Conservation (phyloP, 2,113 vertebrate genomes). For the Phyllostomus hastatus region DNA sequence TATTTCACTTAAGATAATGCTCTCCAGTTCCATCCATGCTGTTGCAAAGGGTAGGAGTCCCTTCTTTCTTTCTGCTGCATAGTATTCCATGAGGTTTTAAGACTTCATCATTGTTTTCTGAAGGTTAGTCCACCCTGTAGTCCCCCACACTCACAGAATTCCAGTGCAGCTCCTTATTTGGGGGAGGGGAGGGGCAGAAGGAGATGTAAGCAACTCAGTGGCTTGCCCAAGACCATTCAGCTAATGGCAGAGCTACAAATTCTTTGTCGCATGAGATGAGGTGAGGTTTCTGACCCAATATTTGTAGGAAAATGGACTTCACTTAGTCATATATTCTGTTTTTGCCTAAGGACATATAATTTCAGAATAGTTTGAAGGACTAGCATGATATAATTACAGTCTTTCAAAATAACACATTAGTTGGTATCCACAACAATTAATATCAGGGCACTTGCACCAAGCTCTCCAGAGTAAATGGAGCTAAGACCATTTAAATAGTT, state of each 20-base stretch:
- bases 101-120: neutral
- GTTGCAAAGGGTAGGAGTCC: no score
- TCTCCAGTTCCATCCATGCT: no score
- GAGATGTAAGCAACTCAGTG: neutral
- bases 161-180: neutral
- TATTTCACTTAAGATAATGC: no score
- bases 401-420: neutral
- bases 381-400: neutral
- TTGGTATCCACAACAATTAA: neutral
- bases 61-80: no score
- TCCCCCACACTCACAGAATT: neutral
- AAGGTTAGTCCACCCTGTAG: neutral
- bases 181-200: neutral
- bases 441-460: neutral
- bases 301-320: neutral
- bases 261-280: neutral
- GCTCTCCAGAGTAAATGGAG: slow-evolving; percentile 5
- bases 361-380: neutral
- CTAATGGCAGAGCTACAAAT: neutral
- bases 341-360: neutral
- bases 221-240: neutral
- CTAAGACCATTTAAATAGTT: neutral
- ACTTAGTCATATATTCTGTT: neutral
- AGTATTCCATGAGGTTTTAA: neutral
- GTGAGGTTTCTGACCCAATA: neutral